phyloP scores from a whole-genome alignment of 1,140 invertebrate genomes.

The Drosophila auraria region DNA sequence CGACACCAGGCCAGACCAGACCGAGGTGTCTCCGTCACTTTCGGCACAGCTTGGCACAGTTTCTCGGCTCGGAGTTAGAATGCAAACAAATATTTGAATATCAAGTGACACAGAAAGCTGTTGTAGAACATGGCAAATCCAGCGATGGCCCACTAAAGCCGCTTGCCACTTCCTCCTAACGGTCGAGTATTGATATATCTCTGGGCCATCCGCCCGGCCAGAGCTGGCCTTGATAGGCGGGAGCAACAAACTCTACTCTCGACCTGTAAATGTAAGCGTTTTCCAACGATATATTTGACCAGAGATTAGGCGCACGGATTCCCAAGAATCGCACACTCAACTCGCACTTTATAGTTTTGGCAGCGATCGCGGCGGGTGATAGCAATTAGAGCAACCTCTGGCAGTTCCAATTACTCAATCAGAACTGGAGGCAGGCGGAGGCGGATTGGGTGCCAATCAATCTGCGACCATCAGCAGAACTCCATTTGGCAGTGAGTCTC shows the following conservation, averaged over 20 bases:
- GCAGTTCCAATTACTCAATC: conserved; percentile 64
- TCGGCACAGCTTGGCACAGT: conserved; percentile 59
- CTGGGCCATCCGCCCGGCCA: conserved; percentile 34
- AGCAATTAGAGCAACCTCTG: conserved; percentile 70
- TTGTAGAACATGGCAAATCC: conserved; percentile 19
- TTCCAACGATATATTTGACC: conserved; percentile 15
- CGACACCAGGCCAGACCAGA: conserved; percentile 12
- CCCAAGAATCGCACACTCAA: conserved; percentile 34
- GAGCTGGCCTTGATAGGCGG: conserved; percentile 49
- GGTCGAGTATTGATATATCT: conserved; percentile 40
- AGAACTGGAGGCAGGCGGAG: conserved; percentile 6
- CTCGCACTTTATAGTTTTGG: conserved; percentile 49
- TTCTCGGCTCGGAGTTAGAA: conserved; percentile 51
- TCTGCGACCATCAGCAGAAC: conserved; percentile 44
- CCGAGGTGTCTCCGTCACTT: conserved; percentile 48
- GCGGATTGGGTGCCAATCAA: conserved; percentile 49
- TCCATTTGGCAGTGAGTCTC: conserved; percentile 23
- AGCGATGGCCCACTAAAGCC: conserved; percentile 47
- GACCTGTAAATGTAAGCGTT: conserved; percentile 38
- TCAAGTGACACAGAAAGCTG: conserved; percentile 62
- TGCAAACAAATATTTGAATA: conserved; percentile 74
- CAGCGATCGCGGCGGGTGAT: conserved; percentile 56
- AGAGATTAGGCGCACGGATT: conserved; percentile 39
- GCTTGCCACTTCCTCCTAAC: conserved; percentile 63
- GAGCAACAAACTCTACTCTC: conserved; percentile 67